Conservation (phyloP, 2,113 vertebrate species). For the Pluvialis apricaria region DNA sequence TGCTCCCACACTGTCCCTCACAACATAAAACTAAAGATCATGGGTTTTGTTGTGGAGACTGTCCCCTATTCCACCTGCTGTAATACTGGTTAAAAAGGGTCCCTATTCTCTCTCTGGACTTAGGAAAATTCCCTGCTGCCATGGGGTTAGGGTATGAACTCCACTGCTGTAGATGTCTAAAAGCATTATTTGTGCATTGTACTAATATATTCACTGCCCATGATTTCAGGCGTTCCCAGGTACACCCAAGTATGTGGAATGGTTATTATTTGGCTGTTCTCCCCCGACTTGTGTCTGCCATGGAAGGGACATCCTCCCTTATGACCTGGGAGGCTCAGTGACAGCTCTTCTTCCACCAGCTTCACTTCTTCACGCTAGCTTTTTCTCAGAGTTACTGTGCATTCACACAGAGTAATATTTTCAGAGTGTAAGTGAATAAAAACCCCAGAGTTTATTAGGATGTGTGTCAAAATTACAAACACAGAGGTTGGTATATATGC, state of each 20-base stretch:
- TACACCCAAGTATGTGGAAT: not conserved
- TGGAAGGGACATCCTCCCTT: not conserved
- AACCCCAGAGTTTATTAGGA: constrained; percentile 17
- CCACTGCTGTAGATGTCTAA: not conserved
- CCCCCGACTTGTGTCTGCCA: not conserved
- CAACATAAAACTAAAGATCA: not conserved
- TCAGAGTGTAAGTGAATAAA: constrained; percentile 3
- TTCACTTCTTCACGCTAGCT: not conserved
- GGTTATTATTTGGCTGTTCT: not conserved
- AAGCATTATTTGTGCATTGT: not conserved
- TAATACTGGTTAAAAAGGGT: not conserved
- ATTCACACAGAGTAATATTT: not conserved
- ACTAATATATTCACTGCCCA: not conserved
- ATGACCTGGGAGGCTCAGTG: not conserved
- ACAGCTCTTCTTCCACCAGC: not conserved
- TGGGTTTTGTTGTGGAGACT: not conserved
- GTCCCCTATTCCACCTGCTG: not conserved
- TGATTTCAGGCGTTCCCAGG: not conserved
- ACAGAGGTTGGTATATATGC: constrained; percentile 1
- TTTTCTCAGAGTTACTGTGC: not conserved
- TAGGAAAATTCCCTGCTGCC: not conserved
- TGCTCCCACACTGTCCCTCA: not conserved
- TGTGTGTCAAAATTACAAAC: constrained; percentile 40
- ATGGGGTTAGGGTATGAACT: not conserved
- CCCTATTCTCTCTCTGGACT: not conserved